Evolutionary conservation across 1,140 invertebrate genomes (phyloP).

Genomic region (Apis dorsata): DNA sequence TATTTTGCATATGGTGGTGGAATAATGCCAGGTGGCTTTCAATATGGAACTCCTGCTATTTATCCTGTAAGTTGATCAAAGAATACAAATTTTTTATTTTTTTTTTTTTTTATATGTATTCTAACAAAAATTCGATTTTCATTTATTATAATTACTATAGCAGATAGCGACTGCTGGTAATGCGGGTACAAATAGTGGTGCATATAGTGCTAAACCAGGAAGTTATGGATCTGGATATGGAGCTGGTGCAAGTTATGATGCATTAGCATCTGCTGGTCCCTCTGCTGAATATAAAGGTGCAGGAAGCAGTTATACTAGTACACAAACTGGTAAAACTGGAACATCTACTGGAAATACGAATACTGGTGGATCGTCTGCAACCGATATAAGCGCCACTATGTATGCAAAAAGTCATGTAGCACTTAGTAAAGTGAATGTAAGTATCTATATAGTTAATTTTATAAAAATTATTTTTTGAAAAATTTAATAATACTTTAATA

Average conservation of each 20-base stretch:
- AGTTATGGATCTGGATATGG: constrained; percentile 84
- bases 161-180: constrained; percentile 84
- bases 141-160: constrained; percentile 71
- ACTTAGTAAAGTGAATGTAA: constrained; percentile 87
- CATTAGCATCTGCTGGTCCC: constrained; percentile 80
- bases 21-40: constrained; percentile 87
- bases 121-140: neutral
- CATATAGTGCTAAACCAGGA: constrained; percentile 84
- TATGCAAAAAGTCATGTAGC: constrained; percentile 88
- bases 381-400: constrained; percentile 85
- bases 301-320: constrained; percentile 73
- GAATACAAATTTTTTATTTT: neutral
- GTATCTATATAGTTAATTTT: constrained; percentile 59
- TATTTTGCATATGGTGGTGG: constrained; percentile 85
- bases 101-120: neutral
- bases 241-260: constrained; percentile 84
- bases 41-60: constrained; percentile 86
- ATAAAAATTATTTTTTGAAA: neutral
- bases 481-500: neutral
- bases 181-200: constrained; percentile 82
- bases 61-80: constrained; percentile 82
- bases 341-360: constrained; percentile 77
- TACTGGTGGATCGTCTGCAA: constrained; percentile 81
- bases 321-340: constrained; percentile 79
- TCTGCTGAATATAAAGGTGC: constrained; percentile 77